These are phyloP conservation scores for Thereva nobilitata DNA, from an alignment of 2,888 invertebrate species.

Conservation along the genomic window DNA sequence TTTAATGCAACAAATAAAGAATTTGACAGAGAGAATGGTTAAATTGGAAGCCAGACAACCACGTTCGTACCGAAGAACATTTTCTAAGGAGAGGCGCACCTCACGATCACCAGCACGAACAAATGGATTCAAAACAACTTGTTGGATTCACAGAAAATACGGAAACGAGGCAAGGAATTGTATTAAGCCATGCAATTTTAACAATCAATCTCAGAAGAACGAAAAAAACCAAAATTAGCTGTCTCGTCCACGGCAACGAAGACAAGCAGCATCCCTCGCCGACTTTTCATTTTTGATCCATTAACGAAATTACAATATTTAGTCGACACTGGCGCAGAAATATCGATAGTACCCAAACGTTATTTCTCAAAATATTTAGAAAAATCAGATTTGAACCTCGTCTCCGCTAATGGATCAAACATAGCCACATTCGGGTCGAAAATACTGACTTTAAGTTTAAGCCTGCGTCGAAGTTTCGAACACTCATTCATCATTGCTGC, in stretches of 20 bases:
- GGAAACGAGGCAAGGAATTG: background rate
- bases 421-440: background rate
- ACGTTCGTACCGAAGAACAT: background rate
- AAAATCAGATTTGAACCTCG: background rate
- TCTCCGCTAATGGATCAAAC: background rate
- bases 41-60: too few relatives aligned
- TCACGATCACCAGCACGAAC: too few relatives aligned
- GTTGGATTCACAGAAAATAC: background rate
- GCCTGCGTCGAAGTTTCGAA: background rate
- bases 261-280: background rate
- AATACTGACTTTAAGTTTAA: background rate
- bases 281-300: background rate
- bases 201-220: accelerated
- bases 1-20: background rate
- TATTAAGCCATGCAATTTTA: background rate
- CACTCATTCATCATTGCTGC: slow-evolving; percentile 4
- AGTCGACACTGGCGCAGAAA: background rate
- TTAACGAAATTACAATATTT: background rate
- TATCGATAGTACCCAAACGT: background rate
- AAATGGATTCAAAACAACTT: background rate
- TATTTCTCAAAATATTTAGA: background rate
- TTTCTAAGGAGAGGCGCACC: background rate
- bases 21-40: too few relatives aligned
- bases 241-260: slow-evolving; percentile 1
- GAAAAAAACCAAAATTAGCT: background rate